These are phyloP conservation scores for Drosophila persimilis DNA, from an alignment of 1,140 invertebrate species.

Conservation along the genomic window DNA sequence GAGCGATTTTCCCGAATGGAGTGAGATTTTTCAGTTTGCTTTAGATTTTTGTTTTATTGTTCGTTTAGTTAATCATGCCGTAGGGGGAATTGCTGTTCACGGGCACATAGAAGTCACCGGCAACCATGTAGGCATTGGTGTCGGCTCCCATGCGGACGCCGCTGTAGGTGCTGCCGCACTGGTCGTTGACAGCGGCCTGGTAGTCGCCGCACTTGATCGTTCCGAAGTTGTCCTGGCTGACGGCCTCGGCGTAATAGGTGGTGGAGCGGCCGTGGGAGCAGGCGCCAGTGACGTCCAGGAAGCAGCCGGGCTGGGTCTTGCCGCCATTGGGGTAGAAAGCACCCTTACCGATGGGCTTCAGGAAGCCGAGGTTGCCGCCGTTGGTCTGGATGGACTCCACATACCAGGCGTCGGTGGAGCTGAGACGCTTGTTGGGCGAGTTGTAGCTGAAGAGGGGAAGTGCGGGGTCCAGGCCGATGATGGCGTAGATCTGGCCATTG, in stretches of 20 bases:
- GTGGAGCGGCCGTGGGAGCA: conserved; percentile 84
- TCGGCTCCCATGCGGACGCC: conserved; percentile 82
- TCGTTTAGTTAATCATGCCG: conserved; percentile 73
- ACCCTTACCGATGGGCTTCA: conserved; percentile 83
- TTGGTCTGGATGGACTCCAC: conserved; percentile 85
- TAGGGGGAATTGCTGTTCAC: conserved; percentile 70
- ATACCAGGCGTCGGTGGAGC: conserved; percentile 76
- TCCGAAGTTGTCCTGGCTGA: conserved; percentile 57
- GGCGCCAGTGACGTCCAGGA: conserved; percentile 63
- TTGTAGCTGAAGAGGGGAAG: conserved; percentile 76
- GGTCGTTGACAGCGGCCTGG: conserved; percentile 46
- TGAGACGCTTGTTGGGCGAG: conserved; percentile 75
- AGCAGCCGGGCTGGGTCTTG: conserved; percentile 84
- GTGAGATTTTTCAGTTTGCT: neutral
- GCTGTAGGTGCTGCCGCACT: conserved; percentile 62
- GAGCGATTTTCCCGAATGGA: too few species aligned
- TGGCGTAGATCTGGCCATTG: conserved; percentile 60
- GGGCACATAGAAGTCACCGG: conserved; percentile 68
- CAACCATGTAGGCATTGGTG: conserved; percentile 71
- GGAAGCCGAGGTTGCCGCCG: conserved; percentile 83
- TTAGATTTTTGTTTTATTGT: conserved; percentile 5
- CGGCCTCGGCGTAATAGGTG: conserved; percentile 85
- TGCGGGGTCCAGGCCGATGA: conserved; percentile 84
- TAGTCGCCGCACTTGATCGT: conserved; percentile 59
- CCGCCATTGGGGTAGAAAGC: conserved; percentile 85